phyloP scores from a whole-genome alignment of 2,888 invertebrate species.

The Bedellia somnulentella region DNA sequence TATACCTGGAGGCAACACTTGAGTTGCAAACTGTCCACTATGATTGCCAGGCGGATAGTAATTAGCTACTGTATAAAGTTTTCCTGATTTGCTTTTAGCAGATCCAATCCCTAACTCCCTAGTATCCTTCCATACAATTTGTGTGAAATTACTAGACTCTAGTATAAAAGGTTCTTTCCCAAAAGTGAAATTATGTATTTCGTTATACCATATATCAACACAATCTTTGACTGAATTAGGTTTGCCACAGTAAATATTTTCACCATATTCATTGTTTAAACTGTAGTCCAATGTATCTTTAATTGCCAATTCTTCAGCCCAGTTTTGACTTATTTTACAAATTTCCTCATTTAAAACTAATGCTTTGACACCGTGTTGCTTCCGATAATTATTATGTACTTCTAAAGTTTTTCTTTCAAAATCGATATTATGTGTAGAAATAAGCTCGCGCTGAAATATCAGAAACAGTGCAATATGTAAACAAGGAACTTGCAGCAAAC shows the following conservation, averaged over 20 bases:
- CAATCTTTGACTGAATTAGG: conserved; percentile 70
- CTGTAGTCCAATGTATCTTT: conserved; percentile 68
- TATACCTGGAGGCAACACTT: conserved; percentile 62
- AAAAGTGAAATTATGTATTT: conserved; percentile 70
- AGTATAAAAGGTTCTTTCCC: conserved; percentile 67
- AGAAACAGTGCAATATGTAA: too few relatives aligned
- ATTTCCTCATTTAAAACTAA: conserved; percentile 65
- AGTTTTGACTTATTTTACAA: conserved; percentile 66
- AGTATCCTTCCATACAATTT: conserved; percentile 81
- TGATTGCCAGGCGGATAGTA: conserved; percentile 84
- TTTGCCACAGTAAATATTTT: conserved; percentile 73
- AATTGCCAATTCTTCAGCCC: conserved; percentile 69
- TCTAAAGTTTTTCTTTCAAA: conserved; percentile 45
- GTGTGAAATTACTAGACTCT: conserved; percentile 71
- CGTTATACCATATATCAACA: conserved; percentile 76
- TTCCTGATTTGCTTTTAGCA: conserved; percentile 74
- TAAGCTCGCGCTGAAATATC: too few relatives aligned
- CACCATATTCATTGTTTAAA: conserved; percentile 65
- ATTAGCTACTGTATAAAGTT: conserved; percentile 82
- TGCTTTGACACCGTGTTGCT: conserved; percentile 43
- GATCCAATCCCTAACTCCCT: conserved; percentile 75
- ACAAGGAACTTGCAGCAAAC: too few relatives aligned
- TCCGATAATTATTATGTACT: conserved; percentile 41
- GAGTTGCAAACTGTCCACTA: conserved; percentile 68
- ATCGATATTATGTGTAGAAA: too few relatives aligned